A percentile compares a stretch with the other conserved stretches of the same genome.
Evolutionary conservation across 1,140 invertebrate genomes (phyloP).

Genomic region (Listronotus oregonensis): DNA sequence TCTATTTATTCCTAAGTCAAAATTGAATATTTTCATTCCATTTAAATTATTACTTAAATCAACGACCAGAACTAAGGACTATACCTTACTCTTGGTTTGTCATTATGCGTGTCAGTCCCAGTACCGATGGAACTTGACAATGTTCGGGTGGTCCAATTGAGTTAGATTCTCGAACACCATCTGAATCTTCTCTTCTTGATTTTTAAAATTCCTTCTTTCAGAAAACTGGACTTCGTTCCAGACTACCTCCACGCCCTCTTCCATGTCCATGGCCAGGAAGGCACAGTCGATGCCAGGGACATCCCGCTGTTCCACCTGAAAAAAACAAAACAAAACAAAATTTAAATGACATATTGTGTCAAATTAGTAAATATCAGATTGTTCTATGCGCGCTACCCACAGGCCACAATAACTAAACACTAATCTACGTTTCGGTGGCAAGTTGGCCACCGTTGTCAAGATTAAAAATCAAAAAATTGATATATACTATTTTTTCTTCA

Average conservation of each 20-base stretch:
- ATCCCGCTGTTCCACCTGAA: slow-evolving; percentile 95
- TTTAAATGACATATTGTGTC: too few relatives aligned
- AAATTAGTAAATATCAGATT: too few relatives aligned
- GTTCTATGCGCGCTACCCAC: too few relatives aligned
- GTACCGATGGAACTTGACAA: slow-evolving; percentile 99
- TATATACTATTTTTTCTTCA: too few relatives aligned
- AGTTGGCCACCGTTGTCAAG: too few relatives aligned
- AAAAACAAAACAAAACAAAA: slow-evolving; percentile 14
- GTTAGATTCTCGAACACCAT: slow-evolving; percentile 97
- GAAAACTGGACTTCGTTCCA: slow-evolving; percentile 99
- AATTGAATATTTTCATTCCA: too few relatives aligned
- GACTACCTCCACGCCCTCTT: slow-evolving; percentile 98
- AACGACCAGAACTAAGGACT: not conserved
- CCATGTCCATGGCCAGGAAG: slow-evolving; percentile 99
- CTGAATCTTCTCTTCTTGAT: slow-evolving; percentile 97
- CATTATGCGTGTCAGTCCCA: slow-evolving; percentile 97
- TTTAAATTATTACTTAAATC: too few relatives aligned
- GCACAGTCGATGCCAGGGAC: slow-evolving; percentile 98
- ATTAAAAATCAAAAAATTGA: too few relatives aligned
- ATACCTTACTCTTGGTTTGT: slow-evolving; percentile 87
- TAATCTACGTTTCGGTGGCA: too few relatives aligned
- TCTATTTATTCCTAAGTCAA: too few relatives aligned
- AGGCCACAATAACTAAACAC: too few relatives aligned
- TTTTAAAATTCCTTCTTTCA: slow-evolving; percentile 93
- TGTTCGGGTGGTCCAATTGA: slow-evolving; percentile 96